Evolutionary conservation across 2,888 invertebrate genomes (phyloP).

Genomic region (Phasia obesa): DNA sequence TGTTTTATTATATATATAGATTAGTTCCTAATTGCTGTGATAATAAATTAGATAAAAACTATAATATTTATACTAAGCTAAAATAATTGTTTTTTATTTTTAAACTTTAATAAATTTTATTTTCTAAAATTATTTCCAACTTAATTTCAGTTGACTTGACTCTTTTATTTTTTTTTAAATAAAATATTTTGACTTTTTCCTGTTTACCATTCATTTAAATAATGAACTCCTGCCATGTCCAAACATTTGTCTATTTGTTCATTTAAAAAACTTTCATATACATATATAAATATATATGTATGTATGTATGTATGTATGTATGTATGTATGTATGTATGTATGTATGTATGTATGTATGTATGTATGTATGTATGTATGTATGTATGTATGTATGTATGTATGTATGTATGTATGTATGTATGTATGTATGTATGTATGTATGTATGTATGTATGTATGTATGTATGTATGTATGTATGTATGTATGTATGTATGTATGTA

Average conservation of each 20-base stretch:
- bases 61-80: too few relatives aligned
- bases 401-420: not conserved
- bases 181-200: slow-evolving; percentile 30
- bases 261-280: not conserved
- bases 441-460: not conserved
- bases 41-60: too few relatives aligned
- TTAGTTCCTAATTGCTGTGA: too few relatives aligned
- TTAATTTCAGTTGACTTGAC: slow-evolving; percentile 15
- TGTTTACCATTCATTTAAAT: slow-evolving; percentile 5
- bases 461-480: not conserved
- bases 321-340: not conserved
- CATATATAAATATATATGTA: not conserved
- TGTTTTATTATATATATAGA: too few relatives aligned
- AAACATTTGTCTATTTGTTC: not conserved
- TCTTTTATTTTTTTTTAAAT: not conserved
- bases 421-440: not conserved
- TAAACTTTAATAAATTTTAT: not conserved
- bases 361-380: not conserved
- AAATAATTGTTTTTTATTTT: too few relatives aligned
- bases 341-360: not conserved
- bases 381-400: not conserved
- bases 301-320: not conserved
- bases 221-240: not conserved
- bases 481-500: not conserved
- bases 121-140: not conserved